Evolutionary conservation across 1,140 invertebrate species (phyloP).

Genomic region (Drosophila bocki): DNA sequence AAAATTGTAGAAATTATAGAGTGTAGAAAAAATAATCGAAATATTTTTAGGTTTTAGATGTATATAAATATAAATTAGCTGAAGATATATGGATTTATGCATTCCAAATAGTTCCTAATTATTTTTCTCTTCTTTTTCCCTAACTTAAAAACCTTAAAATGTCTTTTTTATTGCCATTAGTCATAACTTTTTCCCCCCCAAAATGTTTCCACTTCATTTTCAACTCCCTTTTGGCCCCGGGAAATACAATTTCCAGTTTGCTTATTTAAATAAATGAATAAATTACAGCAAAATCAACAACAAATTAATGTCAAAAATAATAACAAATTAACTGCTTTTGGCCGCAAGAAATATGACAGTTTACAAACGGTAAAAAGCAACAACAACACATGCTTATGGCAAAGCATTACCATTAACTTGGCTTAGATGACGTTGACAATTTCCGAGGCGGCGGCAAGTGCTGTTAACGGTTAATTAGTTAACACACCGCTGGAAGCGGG

Average conservation of each 20-base stretch:
- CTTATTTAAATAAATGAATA: constrained; percentile 43
- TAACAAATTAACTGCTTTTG: constrained; percentile 67
- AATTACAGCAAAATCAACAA: constrained; percentile 65
- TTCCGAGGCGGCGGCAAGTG: constrained; percentile 45
- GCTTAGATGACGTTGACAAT: constrained; percentile 71
- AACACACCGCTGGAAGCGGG: constrained; percentile 42
- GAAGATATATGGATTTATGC: neutral
- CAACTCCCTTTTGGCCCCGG: neutral
- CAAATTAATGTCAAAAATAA: constrained; percentile 74
- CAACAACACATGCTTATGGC: constrained; percentile 20
- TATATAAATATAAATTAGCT: too few species aligned
- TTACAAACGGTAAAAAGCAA: constrained; percentile 67
- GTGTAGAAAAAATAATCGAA: neutral
- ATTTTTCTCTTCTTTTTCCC: neutral
- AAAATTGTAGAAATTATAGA: neutral
- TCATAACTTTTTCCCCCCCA: neutral
- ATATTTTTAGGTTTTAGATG: too few species aligned
- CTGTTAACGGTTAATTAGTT: constrained; percentile 58
- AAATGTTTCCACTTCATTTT: constrained; percentile 7
- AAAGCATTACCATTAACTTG: constrained; percentile 44
- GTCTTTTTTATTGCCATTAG: neutral
- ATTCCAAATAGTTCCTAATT: neutral
- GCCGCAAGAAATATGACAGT: constrained; percentile 60
- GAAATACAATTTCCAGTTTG: constrained; percentile 32
- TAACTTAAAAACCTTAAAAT: neutral